Evolutionary conservation across 2,888 invertebrate genomes (phyloP), one percentile per base, ranked within the genome.

Genomic region (Labia minor): DNA sequence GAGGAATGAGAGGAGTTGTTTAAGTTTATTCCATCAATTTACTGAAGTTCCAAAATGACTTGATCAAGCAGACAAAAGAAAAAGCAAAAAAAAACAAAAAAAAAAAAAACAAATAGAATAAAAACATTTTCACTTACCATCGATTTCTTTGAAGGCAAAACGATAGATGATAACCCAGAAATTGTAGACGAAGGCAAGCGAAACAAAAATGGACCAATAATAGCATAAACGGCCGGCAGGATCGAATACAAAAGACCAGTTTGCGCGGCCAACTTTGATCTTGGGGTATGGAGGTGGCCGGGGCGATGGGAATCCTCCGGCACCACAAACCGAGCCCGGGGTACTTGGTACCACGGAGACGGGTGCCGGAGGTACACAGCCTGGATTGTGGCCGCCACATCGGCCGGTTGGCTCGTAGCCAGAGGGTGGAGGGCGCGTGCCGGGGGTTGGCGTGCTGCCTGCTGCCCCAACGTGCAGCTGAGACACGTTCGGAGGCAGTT

Each of bases 91-190:
- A n/a, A n/a, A n/a, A n/a, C n/a, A n/a, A n/a, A n/a, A n/a, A n/a
- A n/a, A n/a, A n/a, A n/a, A n/a, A n/a, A n/a, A n/a, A n/a, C n/a
- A n/a, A n/a, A n/a, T n/a, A 63, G 18, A 61, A 64, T 14, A 33
- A 62, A 67, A 33, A 66, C 4, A 26, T 26, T 26, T 37, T 68
- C 68, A 82, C 86, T 85, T 74, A 86, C 90, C 87, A 79, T 91
- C 92, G 75, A 96, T 95, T 82, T 97, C 97, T 81, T 95, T 92
- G 81, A 98, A 98, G 81, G 97, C 95, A 85, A 95, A 97, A 81
- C 97, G 89, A 84, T 96, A 97, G 78, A 96, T 95, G 82, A 97
- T 94, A 79, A 94, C 94, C 95, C 95, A 95, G 77, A 95, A 92
- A 81, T 95, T 95, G 83, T 95, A 95, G 75, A 95, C 88, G 81